Base-by-base conservation (phyloP, 1,140 invertebrate genomes). In the Lordiphosa collinella region DNA sequence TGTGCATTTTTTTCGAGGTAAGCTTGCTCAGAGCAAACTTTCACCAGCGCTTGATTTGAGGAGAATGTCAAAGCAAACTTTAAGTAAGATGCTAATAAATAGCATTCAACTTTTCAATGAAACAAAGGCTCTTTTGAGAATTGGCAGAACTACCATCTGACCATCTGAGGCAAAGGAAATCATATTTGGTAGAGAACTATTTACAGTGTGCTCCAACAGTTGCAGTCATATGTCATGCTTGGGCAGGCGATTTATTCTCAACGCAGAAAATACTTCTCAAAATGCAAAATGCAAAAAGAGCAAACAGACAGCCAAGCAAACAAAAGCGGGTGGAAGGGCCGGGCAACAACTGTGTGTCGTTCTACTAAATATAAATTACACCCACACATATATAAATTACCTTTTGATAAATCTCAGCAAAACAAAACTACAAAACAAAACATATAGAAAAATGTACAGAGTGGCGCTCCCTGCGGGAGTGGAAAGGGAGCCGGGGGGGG, bases 381-480 rank as follows among this genome's bases (percentile, higher is more conserved):
- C 75, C 66, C 59, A 48, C 75, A 80, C 75, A 86, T 82, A 72
- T 82, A 86, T 87, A 87, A 87, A 87, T 87, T 87, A 87, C 84
- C 84, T 87, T 87, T 87, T 87, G 84, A 87, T 87, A 86, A 86
- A 86, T 86, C 84, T 86, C 62, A 75, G 84, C 63, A 55, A 32
- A 55, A 32, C 10, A 49, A 60, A 63, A 31, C 50, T 34, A 64
- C 32, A 18, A 43, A 41, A 37, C 50, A 46, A 74, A 74, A 75
- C 44, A 82, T 80, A 75, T 80, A 80, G 61, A 80, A 82, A 80
- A 80, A 80, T 66, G 22, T 51, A 37, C 32, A 49, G 47, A 35
- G 34, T 16, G 29, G 34, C 14, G 29, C 14, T 7, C 16, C 13
- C 8, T 16, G 14, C 12, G 11, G 2, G 11, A 16, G 9, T 31